These are phyloP conservation scores for Turdus rufiventris DNA, from an alignment of 2,113 vertebrate species.

Conservation along the genomic window DNA sequence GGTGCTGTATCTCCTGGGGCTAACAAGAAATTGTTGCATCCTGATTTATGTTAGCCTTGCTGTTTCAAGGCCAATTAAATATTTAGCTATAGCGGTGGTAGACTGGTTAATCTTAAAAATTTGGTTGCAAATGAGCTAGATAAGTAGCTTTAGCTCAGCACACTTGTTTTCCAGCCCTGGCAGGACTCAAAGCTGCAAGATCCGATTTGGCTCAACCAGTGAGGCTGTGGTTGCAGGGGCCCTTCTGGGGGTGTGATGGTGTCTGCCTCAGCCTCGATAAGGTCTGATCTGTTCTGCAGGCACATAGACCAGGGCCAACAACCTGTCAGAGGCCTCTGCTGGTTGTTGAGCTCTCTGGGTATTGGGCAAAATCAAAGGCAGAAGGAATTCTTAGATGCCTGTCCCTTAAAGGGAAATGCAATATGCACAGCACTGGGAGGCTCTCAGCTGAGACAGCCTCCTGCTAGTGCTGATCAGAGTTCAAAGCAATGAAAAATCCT, in stretches of 20 bases:
- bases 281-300: slow-evolving; percentile 3
- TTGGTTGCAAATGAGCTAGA: background rate
- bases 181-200: background rate
- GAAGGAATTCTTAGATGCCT: background rate
- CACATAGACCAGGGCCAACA: background rate
- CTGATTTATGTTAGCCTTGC: background rate
- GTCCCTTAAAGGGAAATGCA: background rate
- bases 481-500: background rate
- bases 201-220: background rate
- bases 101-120: background rate
- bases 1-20: background rate
- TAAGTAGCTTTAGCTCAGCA: slow-evolving; percentile 16
- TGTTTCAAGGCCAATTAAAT: background rate
- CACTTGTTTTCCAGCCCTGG: background rate
- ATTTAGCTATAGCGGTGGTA: background rate
- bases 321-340: background rate
- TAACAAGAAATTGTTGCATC: background rate
- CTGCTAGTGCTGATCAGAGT: background rate
- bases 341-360: background rate
- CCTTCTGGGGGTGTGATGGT: background rate
- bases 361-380: background rate
- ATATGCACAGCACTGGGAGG: background rate
- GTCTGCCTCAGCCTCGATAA: background rate
- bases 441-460: background rate
- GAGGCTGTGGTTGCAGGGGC: background rate